Evolutionary conservation across 2,888 invertebrate genomes (phyloP).

Genomic region (Ectropis crepuscularia): DNA sequence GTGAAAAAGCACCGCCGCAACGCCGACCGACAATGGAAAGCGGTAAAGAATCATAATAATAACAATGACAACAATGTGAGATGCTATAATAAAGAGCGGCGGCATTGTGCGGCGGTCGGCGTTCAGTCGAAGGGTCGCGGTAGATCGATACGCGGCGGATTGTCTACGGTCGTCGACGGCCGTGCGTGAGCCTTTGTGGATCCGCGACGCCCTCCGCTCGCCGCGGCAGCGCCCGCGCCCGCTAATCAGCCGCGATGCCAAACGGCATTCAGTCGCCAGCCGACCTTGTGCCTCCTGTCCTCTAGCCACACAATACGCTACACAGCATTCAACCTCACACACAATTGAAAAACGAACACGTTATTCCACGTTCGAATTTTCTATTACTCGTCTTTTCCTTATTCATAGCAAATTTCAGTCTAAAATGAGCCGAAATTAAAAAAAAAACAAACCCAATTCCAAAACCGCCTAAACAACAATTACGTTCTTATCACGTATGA

Average conservation of each 20-base stretch:
- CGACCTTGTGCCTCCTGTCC: slow-evolving; percentile 27
- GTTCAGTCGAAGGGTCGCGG: slow-evolving; percentile 82
- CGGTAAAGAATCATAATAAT: slow-evolving; percentile 86
- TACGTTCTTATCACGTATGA: too few species aligned
- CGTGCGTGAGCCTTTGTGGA: slow-evolving; percentile 76
- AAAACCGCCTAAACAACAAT: too few species aligned
- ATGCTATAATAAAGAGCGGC: slow-evolving; percentile 85
- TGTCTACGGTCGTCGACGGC: slow-evolving; percentile 71
- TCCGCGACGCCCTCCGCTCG: slow-evolving; percentile 50
- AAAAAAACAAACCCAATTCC: too few species aligned
- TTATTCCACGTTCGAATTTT: not conserved
- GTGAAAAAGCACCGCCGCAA: slow-evolving; percentile 85
- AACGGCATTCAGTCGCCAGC: slow-evolving; percentile 27
- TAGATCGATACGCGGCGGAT: slow-evolving; percentile 81
- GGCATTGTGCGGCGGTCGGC: slow-evolving; percentile 83
- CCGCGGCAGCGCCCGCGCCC: slow-evolving; percentile 37
- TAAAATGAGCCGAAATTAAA: too few species aligned
- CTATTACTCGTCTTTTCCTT: too few species aligned
- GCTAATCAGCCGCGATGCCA: slow-evolving; percentile 63
- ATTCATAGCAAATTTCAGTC: too few species aligned
- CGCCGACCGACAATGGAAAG: slow-evolving; percentile 85
- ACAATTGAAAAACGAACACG: slow-evolving; percentile 19
- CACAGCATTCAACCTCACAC: slow-evolving; percentile 15
- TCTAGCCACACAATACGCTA: slow-evolving; percentile 19
- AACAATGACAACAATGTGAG: slow-evolving; percentile 86